A percentile compares a stretch with the other conserved stretches of the same genome.
phyloP scores from a whole-genome alignment of 2,113 vertebrate genomes.

The Brachypodius melanocephalos region DNA sequence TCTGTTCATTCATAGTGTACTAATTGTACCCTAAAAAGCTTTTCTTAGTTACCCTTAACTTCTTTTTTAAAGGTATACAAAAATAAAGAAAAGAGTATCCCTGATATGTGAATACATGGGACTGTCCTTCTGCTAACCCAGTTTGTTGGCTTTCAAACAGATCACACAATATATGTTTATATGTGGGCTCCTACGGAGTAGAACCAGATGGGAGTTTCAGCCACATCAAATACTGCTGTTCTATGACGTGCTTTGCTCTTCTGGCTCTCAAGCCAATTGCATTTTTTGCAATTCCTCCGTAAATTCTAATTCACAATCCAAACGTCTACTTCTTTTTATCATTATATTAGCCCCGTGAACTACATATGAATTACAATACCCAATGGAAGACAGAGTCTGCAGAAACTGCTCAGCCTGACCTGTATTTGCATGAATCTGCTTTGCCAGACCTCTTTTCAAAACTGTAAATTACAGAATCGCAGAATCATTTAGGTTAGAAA shows the following conservation, averaged over 20 bases:
- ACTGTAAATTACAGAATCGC: not conserved
- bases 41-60: not conserved
- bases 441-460: not conserved
- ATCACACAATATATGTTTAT: not conserved
- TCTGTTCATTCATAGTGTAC: not conserved
- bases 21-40: not conserved
- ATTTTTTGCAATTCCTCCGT: not conserved
- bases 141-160: not conserved
- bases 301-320: not conserved
- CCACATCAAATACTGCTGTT: not conserved
- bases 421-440: not conserved
- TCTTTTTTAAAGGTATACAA: not conserved
- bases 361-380: not conserved
- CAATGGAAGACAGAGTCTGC: not conserved
- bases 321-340: not conserved
- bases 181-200: not conserved
- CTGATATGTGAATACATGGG: accelerated
- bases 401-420: not conserved
- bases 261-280: not conserved
- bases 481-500: not conserved
- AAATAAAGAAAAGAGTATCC: not conserved
- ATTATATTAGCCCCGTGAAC: not conserved
- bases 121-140: not conserved
- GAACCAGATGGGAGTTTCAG: not conserved
- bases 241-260: not conserved